Evolutionary conservation across 2,113 vertebrate species (phyloP), one percentile per base, ranked within the genome.

Genomic region (Puntigrus tetrazona): DNA sequence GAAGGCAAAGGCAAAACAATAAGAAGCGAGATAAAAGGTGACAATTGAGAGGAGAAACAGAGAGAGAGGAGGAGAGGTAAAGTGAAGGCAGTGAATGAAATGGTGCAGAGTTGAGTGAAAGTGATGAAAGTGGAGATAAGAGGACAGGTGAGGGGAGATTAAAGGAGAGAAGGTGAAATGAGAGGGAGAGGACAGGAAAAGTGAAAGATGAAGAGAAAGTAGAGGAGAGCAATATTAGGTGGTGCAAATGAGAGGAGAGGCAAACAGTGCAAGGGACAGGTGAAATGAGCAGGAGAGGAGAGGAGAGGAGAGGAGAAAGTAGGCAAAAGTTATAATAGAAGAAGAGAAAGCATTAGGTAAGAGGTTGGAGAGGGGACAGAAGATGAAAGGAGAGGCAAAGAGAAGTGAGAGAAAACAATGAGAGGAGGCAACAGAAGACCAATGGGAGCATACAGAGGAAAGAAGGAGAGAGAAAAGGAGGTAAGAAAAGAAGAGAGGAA

Each of bases 11-110:
- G 47, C 1, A 3, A 67, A 27, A 16, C 4, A 73, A 59, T 77
- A 34, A 6, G 22, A 50, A 22, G 61, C 27, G 27, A 81, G 78
- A 86, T 73, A 65, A 87, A 87, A 88, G 22, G 36, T 22, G 25
- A 25, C 31, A 57, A 25, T 3, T 20, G 34, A 72, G 47, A 27
- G 18, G 52, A 11, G 9, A 55, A 45, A 34, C 86, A 78, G 55
- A 88, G 77, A 82, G 34, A 47, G 83, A 82, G 41, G 63, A 85
- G 34, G 10, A 13, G n/a, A 16, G n/a, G 38, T 6, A 45, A 27
- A 29, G 72, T 18, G 16, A 14, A 75, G 43, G 41, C 14, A 0
- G 2, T 34, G 16, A 52, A 52, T 34, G 5, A 55, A 31, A 22
- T 14, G 31, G 69, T 36, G 20, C 34, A 18, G 43, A 47, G 72